A percentile compares a stretch with the other conserved stretches of the same genome.
These are phyloP conservation scores for Ictalurus furcatus DNA, from an alignment of 2,113 vertebrate species.

Conservation along the genomic window DNA sequence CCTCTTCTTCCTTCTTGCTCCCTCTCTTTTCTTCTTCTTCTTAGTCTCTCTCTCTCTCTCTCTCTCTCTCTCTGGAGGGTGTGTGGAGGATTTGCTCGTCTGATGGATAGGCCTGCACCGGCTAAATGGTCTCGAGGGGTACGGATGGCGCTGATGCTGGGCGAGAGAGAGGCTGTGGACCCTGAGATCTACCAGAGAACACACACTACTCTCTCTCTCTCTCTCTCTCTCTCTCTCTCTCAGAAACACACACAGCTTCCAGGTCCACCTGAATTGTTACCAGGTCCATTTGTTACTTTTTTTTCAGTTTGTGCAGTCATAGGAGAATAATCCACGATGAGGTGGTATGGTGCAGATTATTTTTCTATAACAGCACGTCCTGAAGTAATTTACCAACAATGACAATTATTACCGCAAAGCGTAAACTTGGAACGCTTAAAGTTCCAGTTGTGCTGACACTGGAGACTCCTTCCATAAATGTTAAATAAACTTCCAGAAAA, in stretches of 20 bases:
- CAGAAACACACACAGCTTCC: background rate
- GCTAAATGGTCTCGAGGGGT: conserved; percentile 48
- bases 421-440: background rate
- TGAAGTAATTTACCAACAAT: background rate
- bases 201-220: background rate
- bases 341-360: background rate
- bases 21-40: background rate
- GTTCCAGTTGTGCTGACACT: background rate
- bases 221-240: conserved; percentile 14
- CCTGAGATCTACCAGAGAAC: conserved; percentile 30
- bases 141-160: conserved; percentile 33
- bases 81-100: conserved; percentile 46
- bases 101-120: conserved; percentile 50
- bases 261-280: background rate
- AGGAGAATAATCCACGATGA: background rate
- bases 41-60: background rate
- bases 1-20: background rate
- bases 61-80: conserved; percentile 9
- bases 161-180: conserved; percentile 29
- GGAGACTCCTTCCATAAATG: background rate
- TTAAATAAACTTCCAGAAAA: background rate
- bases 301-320: background rate
- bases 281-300: background rate
- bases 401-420: background rate
- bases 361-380: background rate